These are phyloP conservation scores for Trachelus stipa DNA, from an alignment of 2,888 invertebrate species.

Conservation along the genomic window DNA sequence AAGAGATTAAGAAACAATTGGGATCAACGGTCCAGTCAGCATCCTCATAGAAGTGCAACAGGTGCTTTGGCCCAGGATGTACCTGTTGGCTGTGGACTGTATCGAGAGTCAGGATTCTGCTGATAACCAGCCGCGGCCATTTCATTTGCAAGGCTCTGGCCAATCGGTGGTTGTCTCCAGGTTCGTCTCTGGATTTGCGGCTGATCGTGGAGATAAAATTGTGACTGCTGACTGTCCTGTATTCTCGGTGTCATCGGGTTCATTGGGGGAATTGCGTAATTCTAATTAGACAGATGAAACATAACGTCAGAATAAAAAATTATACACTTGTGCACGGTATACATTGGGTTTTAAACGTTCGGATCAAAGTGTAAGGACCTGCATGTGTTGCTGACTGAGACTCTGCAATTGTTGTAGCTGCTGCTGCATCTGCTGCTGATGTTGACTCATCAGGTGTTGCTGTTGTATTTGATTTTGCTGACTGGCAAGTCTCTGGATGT, in stretches of 20 bases:
- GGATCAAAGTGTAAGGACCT: conserved; percentile 35
- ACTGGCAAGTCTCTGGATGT: conserved; percentile 89
- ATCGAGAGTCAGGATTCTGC: conserved; percentile 58
- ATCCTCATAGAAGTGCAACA: neutral
- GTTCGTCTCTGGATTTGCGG: conserved; percentile 68
- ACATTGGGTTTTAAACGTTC: no score
- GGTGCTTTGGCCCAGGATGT: conserved; percentile 8
- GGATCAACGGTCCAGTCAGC: no score
- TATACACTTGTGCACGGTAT: no score
- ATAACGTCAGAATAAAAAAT: no score
- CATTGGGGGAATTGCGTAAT: conserved; percentile 52
- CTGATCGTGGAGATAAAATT: conserved; percentile 83
- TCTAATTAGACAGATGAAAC: conserved; percentile 35
- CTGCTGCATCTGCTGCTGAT: conserved; percentile 71
- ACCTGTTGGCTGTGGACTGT: conserved; percentile 54
- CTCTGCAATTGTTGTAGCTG: conserved; percentile 71
- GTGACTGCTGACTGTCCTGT: conserved; percentile 68
- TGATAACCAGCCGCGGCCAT: conserved; percentile 60
- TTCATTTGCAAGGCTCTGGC: conserved; percentile 64
- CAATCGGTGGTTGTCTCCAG: conserved; percentile 67
- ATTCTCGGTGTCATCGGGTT: conserved; percentile 57
- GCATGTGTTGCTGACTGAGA: conserved; percentile 59
- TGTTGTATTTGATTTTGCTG: conserved; percentile 83
- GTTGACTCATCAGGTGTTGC: conserved; percentile 72
- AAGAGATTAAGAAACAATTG: conserved; percentile 1